Base-by-base conservation (phyloP, 2,888 invertebrate genomes). In the Polymixis flavicincta region DNA sequence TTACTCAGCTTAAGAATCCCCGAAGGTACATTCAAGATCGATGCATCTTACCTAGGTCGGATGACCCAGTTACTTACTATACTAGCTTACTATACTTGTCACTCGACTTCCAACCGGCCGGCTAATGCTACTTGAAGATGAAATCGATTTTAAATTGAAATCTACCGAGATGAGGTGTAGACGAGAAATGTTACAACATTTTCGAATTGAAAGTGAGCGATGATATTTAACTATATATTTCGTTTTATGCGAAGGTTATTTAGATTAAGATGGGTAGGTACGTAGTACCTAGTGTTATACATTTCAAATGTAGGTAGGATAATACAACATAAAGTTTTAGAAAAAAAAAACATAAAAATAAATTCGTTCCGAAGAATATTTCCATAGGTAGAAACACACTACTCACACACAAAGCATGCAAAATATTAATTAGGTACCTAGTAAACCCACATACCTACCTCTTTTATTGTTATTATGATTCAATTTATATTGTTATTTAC, bases 1-100 rank as follows among this genome's bases (percentile, higher is more conserved):
- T 72, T 32, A 60, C 54, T 52, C 37, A 3, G 37, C 48, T 55
- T 82, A 77, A 70, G 69, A 74, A 60, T 66, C 67, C 17, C 57
- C 5, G 42, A 13, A 45, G 42, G 45, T 60, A 45, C 25, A 55
- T 52, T 28, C 54, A 37, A 87, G 87, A 90, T 92, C 92, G 90
- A 91, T 92, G 87, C 88, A 85, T 90, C 90, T 91, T 89, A 88
- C 85, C 87, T 86, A 84, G 85, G 77, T 77, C 84, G 84, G 72
- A 75, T 91, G 92, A 92, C 92, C 92, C 84, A 92, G 85, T 83
- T 88, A 74, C 70, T 67, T 52, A 59, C 78, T 50, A n/a, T 52
- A 59, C 78, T 55, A 72, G 55, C 71, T 68, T n/a, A 65, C 78
- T 81, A 78, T 73, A 85, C 80, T 81, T 78, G 82, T 72, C 82